Evolutionary conservation across 2,113 vertebrate species (phyloP), one percentile per base, ranked within the genome.

Genomic region (Hemichromis elongatus): DNA sequence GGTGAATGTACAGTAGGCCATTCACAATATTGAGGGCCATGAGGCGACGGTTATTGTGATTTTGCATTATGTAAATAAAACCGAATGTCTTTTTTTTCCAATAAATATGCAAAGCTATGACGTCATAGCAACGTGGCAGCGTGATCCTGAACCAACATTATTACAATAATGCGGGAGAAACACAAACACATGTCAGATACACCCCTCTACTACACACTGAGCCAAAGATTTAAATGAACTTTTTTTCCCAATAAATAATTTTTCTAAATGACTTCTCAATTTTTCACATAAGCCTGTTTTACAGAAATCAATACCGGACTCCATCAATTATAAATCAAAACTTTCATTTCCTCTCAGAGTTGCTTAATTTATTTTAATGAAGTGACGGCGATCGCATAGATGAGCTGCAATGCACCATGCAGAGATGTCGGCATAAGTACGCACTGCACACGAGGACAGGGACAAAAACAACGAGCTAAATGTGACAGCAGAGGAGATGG

Each of bases 381-480:
- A 66, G 63, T 57, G 14, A 9, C 47, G 75, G 52, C 16, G 10
- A 63, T 83, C 8, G 19, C 24, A 16, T 5, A 30, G 14, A 81
- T 37, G 83, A 83, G 73, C 70, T 61, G 8, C 80, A 73, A 56
- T 14, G 18, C 57, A 57, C 33, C 28, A 35, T 63, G n/a, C 45
- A 21, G n/a, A 83, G 63, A 52, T 84, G 82, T 37, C 16, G 35
- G 24, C 5, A 33, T 24, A 16, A 56, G 59, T 42, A 11, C 42
- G 8, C 16, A 59, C 55, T 86, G 14, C 33, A 35, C 57, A 24
- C 24, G 85, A 85, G 35, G 83, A 85, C 28, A 61, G 68, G 68
- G 68, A 90, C 66, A 56, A 86, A 83, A 70, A 85, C 83, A 26
- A 88, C 93, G 83, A 70, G 77, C 90, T 80, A 84, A 45, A 81